Percentiles rank a stretch among this genome's conserved stretches.
phyloP scores from a whole-genome alignment of 1,140 invertebrate species.

The Drosophila obscura region DNA sequence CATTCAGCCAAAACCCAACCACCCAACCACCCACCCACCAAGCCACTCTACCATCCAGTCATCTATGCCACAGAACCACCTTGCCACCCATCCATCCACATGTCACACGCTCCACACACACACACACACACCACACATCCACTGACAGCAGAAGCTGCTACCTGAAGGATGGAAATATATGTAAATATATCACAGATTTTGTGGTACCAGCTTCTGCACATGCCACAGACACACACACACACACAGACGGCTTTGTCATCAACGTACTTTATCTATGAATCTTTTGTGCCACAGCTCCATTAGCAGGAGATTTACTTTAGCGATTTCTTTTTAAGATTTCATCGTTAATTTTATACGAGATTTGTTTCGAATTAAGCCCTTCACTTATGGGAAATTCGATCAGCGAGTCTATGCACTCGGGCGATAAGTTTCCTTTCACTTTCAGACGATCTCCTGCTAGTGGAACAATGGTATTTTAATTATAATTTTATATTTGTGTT shows the following conservation, averaged over 20 bases:
- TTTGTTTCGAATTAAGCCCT: no score
- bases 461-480: not conserved
- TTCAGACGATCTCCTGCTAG: no score
- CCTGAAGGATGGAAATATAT: constrained; percentile 28
- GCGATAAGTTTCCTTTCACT: no score
- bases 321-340: no score
- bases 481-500: constrained; percentile 5
- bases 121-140: constrained; percentile 52
- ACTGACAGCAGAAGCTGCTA: constrained; percentile 33
- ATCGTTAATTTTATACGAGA: no score
- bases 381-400: no score
- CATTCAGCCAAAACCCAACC: constrained; percentile 34
- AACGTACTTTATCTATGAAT: constrained; percentile 36
- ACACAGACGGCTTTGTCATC: constrained; percentile 50
- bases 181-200: constrained; percentile 22
- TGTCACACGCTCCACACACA: constrained; percentile 21
- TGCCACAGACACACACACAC: constrained; percentile 32
- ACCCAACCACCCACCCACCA: constrained; percentile 30
- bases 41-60: constrained; percentile 2
- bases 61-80: constrained; percentile 29
- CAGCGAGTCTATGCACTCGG: no score
- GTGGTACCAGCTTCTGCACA: constrained; percentile 20
- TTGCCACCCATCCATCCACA: constrained; percentile 36
- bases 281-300: no score
- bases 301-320: no score